These are phyloP conservation scores for Narcine bancroftii DNA, from an alignment of 2,113 vertebrate genomes.

Conservation along the genomic window DNA sequence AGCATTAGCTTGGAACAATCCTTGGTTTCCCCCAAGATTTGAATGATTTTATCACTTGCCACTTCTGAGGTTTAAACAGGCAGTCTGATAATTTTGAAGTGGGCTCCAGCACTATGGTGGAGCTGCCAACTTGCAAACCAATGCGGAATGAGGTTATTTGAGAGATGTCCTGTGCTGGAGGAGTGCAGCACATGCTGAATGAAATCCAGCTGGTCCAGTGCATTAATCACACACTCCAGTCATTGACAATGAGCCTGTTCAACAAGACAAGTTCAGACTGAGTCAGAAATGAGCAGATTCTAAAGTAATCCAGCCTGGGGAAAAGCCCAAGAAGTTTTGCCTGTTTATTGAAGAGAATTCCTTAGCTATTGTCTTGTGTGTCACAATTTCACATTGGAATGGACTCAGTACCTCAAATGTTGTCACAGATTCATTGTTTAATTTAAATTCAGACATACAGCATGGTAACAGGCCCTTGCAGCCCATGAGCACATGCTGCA, in stretches of 20 bases:
- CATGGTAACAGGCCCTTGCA: too few species aligned
- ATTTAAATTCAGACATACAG: too few species aligned
- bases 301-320: background rate
- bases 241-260: background rate
- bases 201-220: conserved; percentile 20
- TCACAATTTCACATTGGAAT: background rate
- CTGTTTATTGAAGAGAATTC: background rate
- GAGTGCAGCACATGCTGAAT: conserved; percentile 17
- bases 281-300: background rate
- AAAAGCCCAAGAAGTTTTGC: background rate
- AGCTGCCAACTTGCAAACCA: conserved; percentile 18
- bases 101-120: conserved; percentile 15
- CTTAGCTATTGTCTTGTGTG: background rate
- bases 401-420: background rate
- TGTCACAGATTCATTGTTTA: too few species aligned
- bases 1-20: conserved; percentile 19
- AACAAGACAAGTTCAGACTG: background rate
- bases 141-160: background rate
- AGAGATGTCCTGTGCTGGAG: background rate
- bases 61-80: conserved; percentile 30
- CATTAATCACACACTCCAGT: background rate
- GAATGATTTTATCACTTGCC: conserved; percentile 11
- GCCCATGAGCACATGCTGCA: too few species aligned
- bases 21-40: background rate
- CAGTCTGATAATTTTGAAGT: conserved; percentile 21